phyloP scores from a whole-genome alignment of 1,140 invertebrate species.

The Drosophila rhopaloa region DNA sequence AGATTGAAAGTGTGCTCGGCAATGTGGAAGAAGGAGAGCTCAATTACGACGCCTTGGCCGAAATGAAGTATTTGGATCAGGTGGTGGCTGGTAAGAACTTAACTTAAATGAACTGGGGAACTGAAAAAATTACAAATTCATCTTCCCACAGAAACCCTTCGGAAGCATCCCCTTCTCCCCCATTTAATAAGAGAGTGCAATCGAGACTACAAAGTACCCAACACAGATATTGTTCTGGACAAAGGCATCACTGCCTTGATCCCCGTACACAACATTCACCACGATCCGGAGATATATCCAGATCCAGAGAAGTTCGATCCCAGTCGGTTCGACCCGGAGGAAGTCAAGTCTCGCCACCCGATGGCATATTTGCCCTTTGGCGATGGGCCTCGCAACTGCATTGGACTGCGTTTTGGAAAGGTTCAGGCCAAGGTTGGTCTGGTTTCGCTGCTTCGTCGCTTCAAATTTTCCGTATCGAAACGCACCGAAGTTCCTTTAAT shows the following conservation, averaged over 20 bases:
- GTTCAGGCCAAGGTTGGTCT: conserved; percentile 86
- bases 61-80: conserved; percentile 80
- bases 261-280: conserved; percentile 87
- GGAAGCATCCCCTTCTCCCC: conserved; percentile 85
- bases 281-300: conserved; percentile 86
- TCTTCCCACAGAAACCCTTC: conserved; percentile 75
- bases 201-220: conserved; percentile 85
- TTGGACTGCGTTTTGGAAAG: conserved; percentile 86
- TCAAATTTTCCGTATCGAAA: conserved; percentile 63
- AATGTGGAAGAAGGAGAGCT: conserved; percentile 45
- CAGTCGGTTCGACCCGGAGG: conserved; percentile 86
- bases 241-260: conserved; percentile 86
- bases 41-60: conserved; percentile 75
- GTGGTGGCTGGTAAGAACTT: conserved; percentile 73
- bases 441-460: conserved; percentile 84
- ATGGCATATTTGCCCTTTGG: conserved; percentile 84
- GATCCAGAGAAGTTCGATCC: conserved; percentile 87
- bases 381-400: conserved; percentile 88
- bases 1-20: conserved; percentile 80
- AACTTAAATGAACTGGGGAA: too few species aligned
- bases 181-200: conserved; percentile 84
- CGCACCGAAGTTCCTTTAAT: conserved; percentile 53
- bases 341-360: conserved; percentile 83
- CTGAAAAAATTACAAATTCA: too few species aligned
- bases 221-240: conserved; percentile 83